phyloP scores from a whole-genome alignment of 2,113 vertebrate species.

The Henicopernis longicauda region DNA sequence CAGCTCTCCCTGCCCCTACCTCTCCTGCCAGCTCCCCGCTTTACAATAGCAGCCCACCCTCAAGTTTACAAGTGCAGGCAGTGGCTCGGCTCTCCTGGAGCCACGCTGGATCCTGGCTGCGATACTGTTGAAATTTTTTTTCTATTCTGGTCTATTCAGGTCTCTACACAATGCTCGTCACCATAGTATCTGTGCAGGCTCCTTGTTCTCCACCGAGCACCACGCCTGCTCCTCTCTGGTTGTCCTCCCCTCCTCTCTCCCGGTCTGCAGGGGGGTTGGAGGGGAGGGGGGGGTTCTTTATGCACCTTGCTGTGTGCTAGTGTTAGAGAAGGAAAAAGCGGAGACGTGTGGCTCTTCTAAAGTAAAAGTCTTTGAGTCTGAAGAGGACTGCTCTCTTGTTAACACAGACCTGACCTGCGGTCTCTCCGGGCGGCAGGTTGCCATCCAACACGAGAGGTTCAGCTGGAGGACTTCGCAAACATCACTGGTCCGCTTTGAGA shows the following conservation, averaged over 20 bases:
- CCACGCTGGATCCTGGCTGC: not conserved
- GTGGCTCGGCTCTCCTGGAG: not conserved
- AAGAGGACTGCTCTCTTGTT: not conserved
- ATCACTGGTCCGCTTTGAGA: not conserved
- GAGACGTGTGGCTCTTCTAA: not conserved
- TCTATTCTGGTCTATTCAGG: constrained; percentile 2
- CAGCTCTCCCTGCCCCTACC: not conserved
- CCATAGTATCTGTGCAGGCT: constrained; percentile 6
- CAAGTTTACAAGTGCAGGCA: not conserved
- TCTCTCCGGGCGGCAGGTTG: not conserved
- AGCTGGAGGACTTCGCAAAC: not conserved
- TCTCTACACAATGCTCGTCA: constrained; percentile 24
- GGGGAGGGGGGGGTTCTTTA: not conserved
- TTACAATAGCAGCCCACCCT: constrained; percentile 20
- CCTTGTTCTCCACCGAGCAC: not conserved
- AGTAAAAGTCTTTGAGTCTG: not conserved
- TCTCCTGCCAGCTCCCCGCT: not conserved
- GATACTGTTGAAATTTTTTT: not conserved
- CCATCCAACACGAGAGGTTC: rapidly evolving
- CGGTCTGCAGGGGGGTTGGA: rapidly evolving
- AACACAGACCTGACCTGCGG: rapidly evolving
- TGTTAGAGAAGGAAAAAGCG: not conserved
- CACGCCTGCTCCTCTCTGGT: not conserved
- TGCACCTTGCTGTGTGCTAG: not conserved
- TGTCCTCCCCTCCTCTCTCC: not conserved